Percentiles rank a stretch among this genome's conserved stretches.
phyloP scores from a whole-genome alignment of 2,113 vertebrate genomes.

The Notarius lentiginosus region DNA sequence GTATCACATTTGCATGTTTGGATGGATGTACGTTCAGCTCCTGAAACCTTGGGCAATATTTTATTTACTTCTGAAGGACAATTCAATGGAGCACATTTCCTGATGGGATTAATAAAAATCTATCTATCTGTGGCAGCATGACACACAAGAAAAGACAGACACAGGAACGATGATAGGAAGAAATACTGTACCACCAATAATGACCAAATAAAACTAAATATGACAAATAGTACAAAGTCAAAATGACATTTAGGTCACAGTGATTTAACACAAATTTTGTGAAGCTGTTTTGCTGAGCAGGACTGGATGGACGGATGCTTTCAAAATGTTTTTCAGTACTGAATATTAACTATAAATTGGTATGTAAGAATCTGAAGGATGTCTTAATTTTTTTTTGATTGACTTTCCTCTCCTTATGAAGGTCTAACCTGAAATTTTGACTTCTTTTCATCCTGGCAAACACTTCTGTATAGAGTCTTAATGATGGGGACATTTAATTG shows the following conservation, averaged over 20 bases:
- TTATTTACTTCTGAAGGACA: neutral
- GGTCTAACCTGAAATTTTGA: neutral
- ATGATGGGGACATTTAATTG: neutral
- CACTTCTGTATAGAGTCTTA: neutral
- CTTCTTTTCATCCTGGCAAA: neutral
- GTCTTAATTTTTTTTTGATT: neutral
- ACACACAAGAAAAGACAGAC: slow-evolving; percentile 17
- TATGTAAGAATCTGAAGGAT: neutral
- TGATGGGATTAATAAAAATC: neutral
- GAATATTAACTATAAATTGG: neutral
- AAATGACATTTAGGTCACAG: slow-evolving; percentile 17
- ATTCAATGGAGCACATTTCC: slow-evolving; percentile 2
- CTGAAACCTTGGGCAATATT: neutral
- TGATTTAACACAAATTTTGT: slow-evolving; percentile 28
- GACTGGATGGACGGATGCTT: neutral
- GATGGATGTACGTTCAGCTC: neutral
- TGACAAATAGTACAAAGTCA: slow-evolving; percentile 7
- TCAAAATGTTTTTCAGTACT: neutral
- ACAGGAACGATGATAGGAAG: slow-evolving; percentile 14
- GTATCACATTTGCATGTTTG: neutral
- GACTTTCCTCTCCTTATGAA: neutral
- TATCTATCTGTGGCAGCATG: neutral
- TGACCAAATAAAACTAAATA: neutral
- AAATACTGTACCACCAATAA: neutral
- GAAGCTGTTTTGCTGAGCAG: neutral